Base-by-base conservation (phyloP, 2,797 vertebrate genomes). In the Tinamus major region DNA sequence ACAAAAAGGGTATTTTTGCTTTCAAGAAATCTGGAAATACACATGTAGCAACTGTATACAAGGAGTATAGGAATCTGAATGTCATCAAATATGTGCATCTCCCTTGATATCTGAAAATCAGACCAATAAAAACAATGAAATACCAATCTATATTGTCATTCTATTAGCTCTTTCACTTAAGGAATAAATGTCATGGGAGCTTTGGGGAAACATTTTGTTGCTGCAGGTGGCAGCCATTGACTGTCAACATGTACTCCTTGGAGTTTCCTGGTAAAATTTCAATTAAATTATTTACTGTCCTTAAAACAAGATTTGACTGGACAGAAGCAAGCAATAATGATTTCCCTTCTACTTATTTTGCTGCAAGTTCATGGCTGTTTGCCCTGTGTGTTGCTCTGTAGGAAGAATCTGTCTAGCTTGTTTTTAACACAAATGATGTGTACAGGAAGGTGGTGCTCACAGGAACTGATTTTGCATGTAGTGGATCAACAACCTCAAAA, bases 181-280 rank as follows among this genome's bases (percentile, higher is more conserved):
- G 16, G 76, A 83, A 59, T 16, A 63, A 46, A 63, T 13, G n/a
- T 64, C 4, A 2, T 16, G 11, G 33, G 10, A 70, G 5, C 7
- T 65, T 82, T 77, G 16, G 3, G n/a, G 46, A 89, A 79, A 49
- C 0, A 0, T 24, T 49, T 41, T 5, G 0, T n/a, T 67, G 10
- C 53, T 83, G 29, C 35, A 70, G 26, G 11, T 83, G 49, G 14
- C 10, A 53, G 17, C 2, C 0, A 68, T 44, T 69, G 49, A 44
- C 20, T 62, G 9, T 33, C 15, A 31, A 0, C 20, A 7, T 53
- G 26, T 48, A 8, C 7, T 46, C 15, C 48, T 53, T 65, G 20
- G 46, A 77, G 13, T 35, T 64, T 82, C 26, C 53, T 68, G 7
- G 19, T 63, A 27, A 77, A 62, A 77, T 65, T 85, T 48, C 46